Evolutionary conservation across 2,113 vertebrate genomes (phyloP), one percentile per base, ranked within the genome.

Genomic region (Dasypus novemcinctus): DNA sequence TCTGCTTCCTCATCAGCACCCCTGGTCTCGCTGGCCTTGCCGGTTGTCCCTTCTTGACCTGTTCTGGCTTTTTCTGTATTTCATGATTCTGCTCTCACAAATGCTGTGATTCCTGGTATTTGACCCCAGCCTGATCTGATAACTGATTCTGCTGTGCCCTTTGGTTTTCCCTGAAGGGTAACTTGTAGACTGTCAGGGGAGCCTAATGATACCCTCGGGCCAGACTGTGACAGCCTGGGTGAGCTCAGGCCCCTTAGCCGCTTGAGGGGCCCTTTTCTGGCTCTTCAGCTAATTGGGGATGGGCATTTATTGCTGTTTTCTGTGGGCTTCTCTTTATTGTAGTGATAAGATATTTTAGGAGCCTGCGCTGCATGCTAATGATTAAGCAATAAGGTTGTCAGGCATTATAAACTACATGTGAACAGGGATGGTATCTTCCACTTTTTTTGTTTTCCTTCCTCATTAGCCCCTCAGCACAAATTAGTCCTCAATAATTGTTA

Each of bases 81-180:
- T 96, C 54, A 27, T 9, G 49, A 84, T 72, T 95, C 63, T 95
- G 59, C 79, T 80, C n/a, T 94, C 82, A 96, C 87, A 95, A 95
- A 93, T 7, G 11, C 79, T n/a, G 2, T 93, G 86, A 94, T 93
- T 96, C 64, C 69, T 95, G 71, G 74, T 96, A 63, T 96, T 97
- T 97, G 96, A 97, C 97, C 96, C 79, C 38, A 83, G 82, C 96
- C 85, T 95, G 92, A 96, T 97, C 87, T 33, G 27, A 10, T 96
- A 82, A 96, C 93, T 96, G 96, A 97, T 97, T 96, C 89, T 91
- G 78, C 66, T 95, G 0, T 96, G 94, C 91, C 95, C 95, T 97
- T 96, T 95, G 97, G 97, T 97, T 96, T 96, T 89, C 96, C 96
- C 41, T 7, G 95, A 97, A 96, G 97, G 97, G 95, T 91, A 97